Conservation (phyloP, 2,113 vertebrate genomes). For the Stegostoma tigrinum region DNA sequence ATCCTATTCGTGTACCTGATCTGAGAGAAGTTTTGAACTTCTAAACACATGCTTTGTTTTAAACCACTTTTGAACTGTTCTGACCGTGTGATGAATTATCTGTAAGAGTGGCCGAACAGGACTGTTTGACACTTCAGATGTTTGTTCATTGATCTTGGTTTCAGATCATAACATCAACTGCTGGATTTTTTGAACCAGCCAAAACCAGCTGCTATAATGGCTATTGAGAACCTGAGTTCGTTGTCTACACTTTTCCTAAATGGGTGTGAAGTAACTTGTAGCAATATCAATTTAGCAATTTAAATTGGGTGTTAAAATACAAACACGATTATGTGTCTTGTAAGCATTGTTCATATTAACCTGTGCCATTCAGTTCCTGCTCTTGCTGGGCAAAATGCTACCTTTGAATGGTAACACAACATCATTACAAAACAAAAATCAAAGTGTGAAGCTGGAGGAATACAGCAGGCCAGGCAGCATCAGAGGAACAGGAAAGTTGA, state of each 20-base stretch:
- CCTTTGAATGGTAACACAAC: too few species aligned
- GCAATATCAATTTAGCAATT: background rate
- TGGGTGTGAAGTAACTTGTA: constrained; percentile 8
- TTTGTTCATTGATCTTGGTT: constrained; percentile 32
- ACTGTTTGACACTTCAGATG: constrained; percentile 29
- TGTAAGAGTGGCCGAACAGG: background rate
- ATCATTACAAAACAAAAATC: too few species aligned
- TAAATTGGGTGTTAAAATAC: constrained; percentile 13
- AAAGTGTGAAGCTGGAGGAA: too few species aligned
- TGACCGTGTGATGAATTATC: background rate
- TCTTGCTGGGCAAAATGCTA: too few species aligned
- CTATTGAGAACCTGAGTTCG: background rate
- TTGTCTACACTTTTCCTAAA: background rate
- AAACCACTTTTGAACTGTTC: background rate
- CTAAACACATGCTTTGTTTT: background rate
- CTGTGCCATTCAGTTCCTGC: too few species aligned
- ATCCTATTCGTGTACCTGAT: constrained; percentile 15
- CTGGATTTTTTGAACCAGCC: background rate
- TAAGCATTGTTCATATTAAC: background rate
- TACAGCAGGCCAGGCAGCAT: too few species aligned
- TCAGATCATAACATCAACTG: background rate
- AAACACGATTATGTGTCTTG: background rate
- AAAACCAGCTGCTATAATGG: background rate
- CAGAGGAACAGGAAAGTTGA: too few species aligned
- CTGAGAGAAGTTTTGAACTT: constrained; percentile 26